These are phyloP conservation scores for Ceuthmochares aereus DNA, from an alignment of 2,113 vertebrate species.

Conservation along the genomic window DNA sequence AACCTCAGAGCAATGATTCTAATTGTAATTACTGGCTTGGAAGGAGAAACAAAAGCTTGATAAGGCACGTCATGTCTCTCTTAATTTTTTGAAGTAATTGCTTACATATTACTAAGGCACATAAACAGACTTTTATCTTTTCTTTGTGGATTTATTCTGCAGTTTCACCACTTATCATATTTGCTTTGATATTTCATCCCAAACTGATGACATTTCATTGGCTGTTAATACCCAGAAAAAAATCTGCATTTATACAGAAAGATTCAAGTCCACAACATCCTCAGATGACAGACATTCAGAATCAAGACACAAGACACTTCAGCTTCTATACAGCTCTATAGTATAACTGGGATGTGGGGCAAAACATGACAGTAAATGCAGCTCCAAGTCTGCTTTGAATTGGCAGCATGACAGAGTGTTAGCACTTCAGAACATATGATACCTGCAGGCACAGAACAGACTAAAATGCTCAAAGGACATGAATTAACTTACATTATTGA, in stretches of 20 bases:
- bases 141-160: not conserved
- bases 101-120: not conserved
- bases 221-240: not conserved
- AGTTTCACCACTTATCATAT: not conserved
- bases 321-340: not conserved
- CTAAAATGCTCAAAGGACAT: not conserved
- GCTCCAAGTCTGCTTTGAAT: not conserved
- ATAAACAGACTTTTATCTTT: not conserved
- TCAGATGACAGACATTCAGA: not conserved
- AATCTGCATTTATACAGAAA: not conserved
- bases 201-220: not conserved
- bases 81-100: not conserved
- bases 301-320: not conserved
- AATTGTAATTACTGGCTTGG: not conserved
- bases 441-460: not conserved
- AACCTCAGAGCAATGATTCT: not conserved
- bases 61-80: not conserved
- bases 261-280: not conserved
- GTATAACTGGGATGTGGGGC: not conserved
- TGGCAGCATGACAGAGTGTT: not conserved
- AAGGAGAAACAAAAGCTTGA: not conserved
- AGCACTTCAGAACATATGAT: not conserved
- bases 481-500: not conserved
- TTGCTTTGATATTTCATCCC: slow-evolving; percentile 8
- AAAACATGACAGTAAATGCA: not conserved